Evolutionary conservation across 64 coral and sea anemone genomes (phyloP).

Genomic region (Actinia tenebrosa): DNA sequence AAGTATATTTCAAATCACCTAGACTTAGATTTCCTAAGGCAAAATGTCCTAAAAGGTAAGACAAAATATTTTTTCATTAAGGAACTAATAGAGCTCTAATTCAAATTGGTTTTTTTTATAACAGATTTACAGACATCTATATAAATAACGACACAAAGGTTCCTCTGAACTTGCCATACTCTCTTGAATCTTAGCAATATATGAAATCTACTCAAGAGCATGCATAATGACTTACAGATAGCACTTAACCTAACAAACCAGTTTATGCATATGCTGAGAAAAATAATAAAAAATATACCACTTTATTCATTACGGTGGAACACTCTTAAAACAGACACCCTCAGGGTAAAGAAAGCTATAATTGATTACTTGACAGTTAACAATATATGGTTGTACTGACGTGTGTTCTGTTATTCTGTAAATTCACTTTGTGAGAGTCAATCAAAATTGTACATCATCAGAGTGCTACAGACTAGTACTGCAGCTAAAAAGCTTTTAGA

Average conservation of each 20-base stretch:
- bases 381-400: background rate
- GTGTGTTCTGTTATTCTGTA: background rate
- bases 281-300: background rate
- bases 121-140: background rate
- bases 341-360: background rate
- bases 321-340: background rate
- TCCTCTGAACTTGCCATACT: background rate
- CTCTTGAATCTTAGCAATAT: background rate
- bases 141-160: background rate
- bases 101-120: background rate
- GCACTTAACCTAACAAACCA: background rate
- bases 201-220: background rate
- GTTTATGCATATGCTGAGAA: background rate
- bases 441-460: background rate
- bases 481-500: background rate
- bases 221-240: background rate
- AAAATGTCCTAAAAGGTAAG: background rate
- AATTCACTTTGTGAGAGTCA: background rate
- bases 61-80: conserved; percentile 9
- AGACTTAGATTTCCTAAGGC: background rate
- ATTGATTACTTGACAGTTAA: background rate
- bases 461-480: background rate
- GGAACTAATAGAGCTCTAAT: background rate
- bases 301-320: background rate
- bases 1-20: background rate